A percentile compares a stretch with the other conserved stretches of the same genome.
phyloP scores from a whole-genome alignment of 1,140 invertebrate genomes.

The Drosophila obscura region DNA sequence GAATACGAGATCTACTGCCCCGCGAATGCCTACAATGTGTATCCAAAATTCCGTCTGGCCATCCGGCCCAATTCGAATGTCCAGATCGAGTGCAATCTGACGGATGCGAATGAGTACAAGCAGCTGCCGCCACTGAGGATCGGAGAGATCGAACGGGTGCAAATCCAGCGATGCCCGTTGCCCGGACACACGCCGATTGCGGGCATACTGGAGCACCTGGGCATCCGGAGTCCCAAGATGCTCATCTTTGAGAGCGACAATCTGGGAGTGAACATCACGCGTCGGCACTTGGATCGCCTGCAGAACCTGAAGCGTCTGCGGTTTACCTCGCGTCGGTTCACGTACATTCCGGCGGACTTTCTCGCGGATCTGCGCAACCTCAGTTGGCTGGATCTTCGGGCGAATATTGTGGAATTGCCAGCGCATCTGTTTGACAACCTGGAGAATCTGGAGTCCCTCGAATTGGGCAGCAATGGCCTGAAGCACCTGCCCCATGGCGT shows the following conservation, averaged over 20 bases:
- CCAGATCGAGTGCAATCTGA: slow-evolving; percentile 68
- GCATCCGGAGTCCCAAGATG: slow-evolving; percentile 56
- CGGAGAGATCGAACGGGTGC: slow-evolving; percentile 60
- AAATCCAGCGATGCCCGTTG: slow-evolving; percentile 73
- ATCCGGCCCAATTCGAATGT: slow-evolving; percentile 60
- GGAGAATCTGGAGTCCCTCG: slow-evolving; percentile 86
- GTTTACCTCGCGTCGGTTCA: slow-evolving; percentile 67
- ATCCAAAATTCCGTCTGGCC: slow-evolving; percentile 65
- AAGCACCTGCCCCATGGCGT: slow-evolving; percentile 85
- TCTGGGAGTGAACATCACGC: slow-evolving; percentile 69
- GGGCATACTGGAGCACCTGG: slow-evolving; percentile 63
- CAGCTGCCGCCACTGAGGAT: slow-evolving; percentile 66
- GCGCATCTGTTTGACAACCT: slow-evolving; percentile 85
- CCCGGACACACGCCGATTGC: slow-evolving; percentile 68
- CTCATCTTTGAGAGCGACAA: slow-evolving; percentile 75
- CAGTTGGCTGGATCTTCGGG: slow-evolving; percentile 86
- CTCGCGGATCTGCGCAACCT: slow-evolving; percentile 86
- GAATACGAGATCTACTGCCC: slow-evolving; percentile 75
- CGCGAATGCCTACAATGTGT: slow-evolving; percentile 33
- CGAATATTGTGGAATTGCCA: slow-evolving; percentile 86
- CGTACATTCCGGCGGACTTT: slow-evolving; percentile 86
- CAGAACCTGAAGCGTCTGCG: slow-evolving; percentile 62
- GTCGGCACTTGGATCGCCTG: slow-evolving; percentile 64
- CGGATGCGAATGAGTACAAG: slow-evolving; percentile 58
- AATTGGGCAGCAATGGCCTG: slow-evolving; percentile 87